Percentiles rank a stretch among this genome's conserved stretches.
Evolutionary conservation across 2,797 vertebrate genomes (phyloP).

Genomic region (Thripadectes ignobilis): DNA sequence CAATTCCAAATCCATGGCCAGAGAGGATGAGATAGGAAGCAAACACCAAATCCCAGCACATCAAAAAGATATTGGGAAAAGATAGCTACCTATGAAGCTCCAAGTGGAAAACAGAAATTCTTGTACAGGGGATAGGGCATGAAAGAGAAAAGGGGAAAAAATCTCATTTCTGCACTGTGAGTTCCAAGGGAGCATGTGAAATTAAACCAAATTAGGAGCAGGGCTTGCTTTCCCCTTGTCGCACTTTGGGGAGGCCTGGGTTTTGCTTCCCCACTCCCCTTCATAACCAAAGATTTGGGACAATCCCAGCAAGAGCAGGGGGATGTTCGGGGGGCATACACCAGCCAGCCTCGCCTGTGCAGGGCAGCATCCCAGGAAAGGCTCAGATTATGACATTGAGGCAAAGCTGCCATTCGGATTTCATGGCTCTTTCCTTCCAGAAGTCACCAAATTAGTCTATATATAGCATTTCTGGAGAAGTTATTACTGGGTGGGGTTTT

Average conservation of each 20-base stretch:
- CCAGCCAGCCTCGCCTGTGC: neutral
- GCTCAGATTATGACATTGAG: neutral
- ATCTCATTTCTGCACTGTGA: neutral
- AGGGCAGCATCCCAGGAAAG: neutral
- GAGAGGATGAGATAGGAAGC: neutral
- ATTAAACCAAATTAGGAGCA: neutral
- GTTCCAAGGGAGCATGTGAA: neutral
- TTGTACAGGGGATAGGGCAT: neutral
- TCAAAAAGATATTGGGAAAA: rapidly evolving
- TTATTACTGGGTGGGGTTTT: constrained; percentile 10
- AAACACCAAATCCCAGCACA: neutral
- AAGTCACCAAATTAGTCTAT: neutral
- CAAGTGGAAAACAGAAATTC: neutral
- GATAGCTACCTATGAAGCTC: neutral
- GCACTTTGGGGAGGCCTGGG: neutral
- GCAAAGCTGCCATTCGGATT: neutral
- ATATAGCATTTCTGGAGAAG: constrained; percentile 39
- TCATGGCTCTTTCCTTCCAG: neutral
- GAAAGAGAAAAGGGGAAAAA: neutral
- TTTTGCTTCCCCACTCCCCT: neutral
- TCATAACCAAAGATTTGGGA: neutral
- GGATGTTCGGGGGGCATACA: neutral
- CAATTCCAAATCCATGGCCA: neutral
- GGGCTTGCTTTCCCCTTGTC: neutral
- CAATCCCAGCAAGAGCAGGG: neutral